Percentiles rank a stretch among this genome's conserved stretches.
Evolutionary conservation across 1,140 invertebrate genomes (phyloP).

Genomic region (Phymastichus coffea): DNA sequence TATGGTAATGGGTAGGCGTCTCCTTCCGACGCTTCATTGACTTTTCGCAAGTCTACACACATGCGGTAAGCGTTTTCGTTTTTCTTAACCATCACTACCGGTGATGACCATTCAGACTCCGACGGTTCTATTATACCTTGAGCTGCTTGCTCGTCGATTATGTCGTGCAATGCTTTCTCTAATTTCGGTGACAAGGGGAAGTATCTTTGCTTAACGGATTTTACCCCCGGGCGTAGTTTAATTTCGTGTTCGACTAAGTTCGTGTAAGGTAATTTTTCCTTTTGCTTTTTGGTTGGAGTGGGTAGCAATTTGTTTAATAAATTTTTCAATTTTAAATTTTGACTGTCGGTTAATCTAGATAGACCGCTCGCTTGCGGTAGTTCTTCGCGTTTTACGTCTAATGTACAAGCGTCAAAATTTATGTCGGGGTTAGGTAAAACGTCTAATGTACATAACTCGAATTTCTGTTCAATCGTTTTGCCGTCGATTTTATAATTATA

Average conservation of each 20-base stretch:
- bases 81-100: constrained; percentile 49
- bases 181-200: not conserved
- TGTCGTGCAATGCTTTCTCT: not conserved
- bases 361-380: no score
- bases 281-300: no score
- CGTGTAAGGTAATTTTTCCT: not conserved
- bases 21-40: constrained; percentile 50
- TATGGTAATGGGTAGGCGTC: constrained; percentile 54
- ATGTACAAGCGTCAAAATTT: no score
- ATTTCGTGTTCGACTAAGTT: constrained; percentile 19
- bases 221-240: not conserved
- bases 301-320: not conserved
- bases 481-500: no score
- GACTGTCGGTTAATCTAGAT: no score
- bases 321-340: no score
- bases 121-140: constrained; percentile 37
- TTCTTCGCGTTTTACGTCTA: no score
- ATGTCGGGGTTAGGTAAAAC: no score
- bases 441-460: no score
- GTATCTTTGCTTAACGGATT: constrained; percentile 14
- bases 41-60: constrained; percentile 51
- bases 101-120: not conserved
- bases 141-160: constrained; percentile 3
- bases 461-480: no score
- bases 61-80: constrained; percentile 48